Evolutionary conservation across 2,888 invertebrate genomes (phyloP).

Genomic region (Patella caerulea): DNA sequence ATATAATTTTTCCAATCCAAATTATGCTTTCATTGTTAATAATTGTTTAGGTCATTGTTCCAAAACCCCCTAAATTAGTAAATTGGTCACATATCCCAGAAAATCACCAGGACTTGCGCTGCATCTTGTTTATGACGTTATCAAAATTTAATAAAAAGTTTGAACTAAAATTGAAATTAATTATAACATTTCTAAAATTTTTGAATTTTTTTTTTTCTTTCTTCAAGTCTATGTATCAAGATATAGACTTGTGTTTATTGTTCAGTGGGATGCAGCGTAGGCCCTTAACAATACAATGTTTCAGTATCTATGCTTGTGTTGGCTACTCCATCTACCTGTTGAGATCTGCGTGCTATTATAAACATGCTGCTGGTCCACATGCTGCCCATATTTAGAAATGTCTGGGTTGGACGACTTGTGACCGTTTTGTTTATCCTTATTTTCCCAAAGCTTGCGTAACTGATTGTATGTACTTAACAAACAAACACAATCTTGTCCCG

Average conservation of each 20-base stretch:
- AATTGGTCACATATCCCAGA: slow-evolving; percentile 1
- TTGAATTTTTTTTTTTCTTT: too few species aligned
- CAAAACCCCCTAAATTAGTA: too few species aligned
- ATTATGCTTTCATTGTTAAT: too few species aligned
- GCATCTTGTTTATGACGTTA: not conserved
- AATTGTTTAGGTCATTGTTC: too few species aligned
- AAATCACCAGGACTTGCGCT: not conserved
- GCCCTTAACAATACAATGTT: not conserved
- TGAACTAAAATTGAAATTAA: too few species aligned
- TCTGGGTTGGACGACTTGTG: not conserved
- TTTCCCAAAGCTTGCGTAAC: slow-evolving; percentile 70
- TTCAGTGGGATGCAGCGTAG: slow-evolving; percentile 23
- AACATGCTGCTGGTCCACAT: slow-evolving; percentile 20
- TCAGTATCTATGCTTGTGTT: not conserved
- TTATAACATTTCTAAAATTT: too few species aligned
- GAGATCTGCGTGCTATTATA: not conserved
- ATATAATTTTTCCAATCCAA: too few species aligned
- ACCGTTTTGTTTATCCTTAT: slow-evolving; percentile 61
- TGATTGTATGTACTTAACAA: slow-evolving; percentile 70
- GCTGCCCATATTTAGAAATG: slow-evolving; percentile 40
- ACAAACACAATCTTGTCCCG: slow-evolving; percentile 66
- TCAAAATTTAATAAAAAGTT: too few species aligned
- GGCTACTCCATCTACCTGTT: not conserved
- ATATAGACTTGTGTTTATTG: not conserved
- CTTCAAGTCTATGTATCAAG: too few species aligned